Evolutionary conservation across 2,888 invertebrate species (phyloP).

Genomic region (Perizoma flavofasciatum): DNA sequence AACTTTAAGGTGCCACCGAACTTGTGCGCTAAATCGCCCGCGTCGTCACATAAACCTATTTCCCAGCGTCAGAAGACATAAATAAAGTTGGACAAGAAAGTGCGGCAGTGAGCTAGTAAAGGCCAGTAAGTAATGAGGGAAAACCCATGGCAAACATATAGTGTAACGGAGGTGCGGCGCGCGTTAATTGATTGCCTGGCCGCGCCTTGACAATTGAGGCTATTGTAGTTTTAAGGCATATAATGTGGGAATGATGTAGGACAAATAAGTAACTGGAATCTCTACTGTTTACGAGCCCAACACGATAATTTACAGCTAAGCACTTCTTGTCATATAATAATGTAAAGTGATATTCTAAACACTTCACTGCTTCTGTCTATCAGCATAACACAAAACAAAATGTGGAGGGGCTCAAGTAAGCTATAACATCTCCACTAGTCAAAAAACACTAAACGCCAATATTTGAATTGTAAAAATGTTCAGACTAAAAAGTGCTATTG

Average conservation of each 20-base stretch:
- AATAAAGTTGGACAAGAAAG: conserved; percentile 50
- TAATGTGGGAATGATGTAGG: conserved; percentile 27
- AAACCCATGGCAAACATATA: conserved; percentile 72
- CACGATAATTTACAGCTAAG: not conserved
- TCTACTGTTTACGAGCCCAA: not conserved
- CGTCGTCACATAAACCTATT: conserved; percentile 41
- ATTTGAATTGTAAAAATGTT: no score
- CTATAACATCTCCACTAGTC: no score
- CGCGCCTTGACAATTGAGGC: conserved; percentile 56
- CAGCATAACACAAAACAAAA: no score
- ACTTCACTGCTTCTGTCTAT: no score
- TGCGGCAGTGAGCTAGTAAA: conserved; percentile 43
- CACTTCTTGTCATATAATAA: not conserved
- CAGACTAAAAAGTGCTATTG: no score
- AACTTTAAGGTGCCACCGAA: conserved; percentile 39
- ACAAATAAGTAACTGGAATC: conserved; percentile 8
- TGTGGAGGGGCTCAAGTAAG: no score
- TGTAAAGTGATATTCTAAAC: not conserved
- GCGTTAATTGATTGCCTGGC: conserved; percentile 74
- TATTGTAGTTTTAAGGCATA: conserved; percentile 42
- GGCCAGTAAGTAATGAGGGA: conserved; percentile 78
- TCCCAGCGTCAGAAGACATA: conserved; percentile 41
- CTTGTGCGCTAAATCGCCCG: conserved; percentile 40
- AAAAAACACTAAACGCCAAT: no score
- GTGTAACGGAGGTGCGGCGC: conserved; percentile 63